Percentiles rank a stretch among this genome's conserved stretches.
These are phyloP conservation scores for Apoderus coryli DNA, from an alignment of 2,888 invertebrate genomes.

Conservation along the genomic window DNA sequence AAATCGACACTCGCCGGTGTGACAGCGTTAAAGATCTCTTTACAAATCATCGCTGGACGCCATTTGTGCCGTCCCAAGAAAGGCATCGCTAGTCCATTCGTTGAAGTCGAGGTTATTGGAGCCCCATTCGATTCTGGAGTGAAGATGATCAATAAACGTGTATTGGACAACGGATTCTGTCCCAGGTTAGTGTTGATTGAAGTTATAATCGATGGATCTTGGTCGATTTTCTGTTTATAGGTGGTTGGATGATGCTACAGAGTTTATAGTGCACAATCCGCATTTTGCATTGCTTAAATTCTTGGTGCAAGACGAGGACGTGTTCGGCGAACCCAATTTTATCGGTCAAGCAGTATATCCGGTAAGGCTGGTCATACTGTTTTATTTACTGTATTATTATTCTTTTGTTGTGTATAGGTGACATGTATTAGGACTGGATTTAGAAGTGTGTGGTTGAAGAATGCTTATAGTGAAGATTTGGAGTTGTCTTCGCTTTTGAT, in stretches of 20 bases:
- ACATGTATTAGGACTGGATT: conserved; percentile 71
- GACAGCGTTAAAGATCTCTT: conserved; percentile 46
- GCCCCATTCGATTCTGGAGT: conserved; percentile 74
- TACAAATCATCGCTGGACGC: conserved; percentile 77
- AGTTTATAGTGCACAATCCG: conserved; percentile 69
- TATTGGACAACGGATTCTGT: conserved; percentile 83
- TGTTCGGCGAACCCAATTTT: conserved; percentile 94
- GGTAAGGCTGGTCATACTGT: conserved; percentile 34
- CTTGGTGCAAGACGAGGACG: conserved; percentile 87
- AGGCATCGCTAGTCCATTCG: conserved; percentile 78
- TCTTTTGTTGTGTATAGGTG: conserved; percentile 42
- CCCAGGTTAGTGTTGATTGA: too few species aligned
- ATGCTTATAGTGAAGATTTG: conserved; percentile 81
- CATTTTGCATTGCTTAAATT: conserved; percentile 75
- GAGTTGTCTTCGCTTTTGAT: conserved; percentile 84
- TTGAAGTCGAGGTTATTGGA: conserved; percentile 83
- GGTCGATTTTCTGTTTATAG: too few species aligned
- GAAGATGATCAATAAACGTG: conserved; percentile 61
- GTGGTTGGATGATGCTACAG: conserved; percentile 73
- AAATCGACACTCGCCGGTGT: conserved; percentile 42
- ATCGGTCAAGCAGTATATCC: conserved; percentile 94
- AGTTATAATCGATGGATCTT: too few species aligned
- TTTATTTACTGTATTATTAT: conserved; percentile 4
- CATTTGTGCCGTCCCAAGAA: conserved; percentile 71
- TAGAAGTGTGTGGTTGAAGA: conserved; percentile 79